A percentile compares a stretch with the other conserved stretches of the same genome.
phyloP scores from a whole-genome alignment of 2,797 vertebrate species.

The Diplodus puntazzo region DNA sequence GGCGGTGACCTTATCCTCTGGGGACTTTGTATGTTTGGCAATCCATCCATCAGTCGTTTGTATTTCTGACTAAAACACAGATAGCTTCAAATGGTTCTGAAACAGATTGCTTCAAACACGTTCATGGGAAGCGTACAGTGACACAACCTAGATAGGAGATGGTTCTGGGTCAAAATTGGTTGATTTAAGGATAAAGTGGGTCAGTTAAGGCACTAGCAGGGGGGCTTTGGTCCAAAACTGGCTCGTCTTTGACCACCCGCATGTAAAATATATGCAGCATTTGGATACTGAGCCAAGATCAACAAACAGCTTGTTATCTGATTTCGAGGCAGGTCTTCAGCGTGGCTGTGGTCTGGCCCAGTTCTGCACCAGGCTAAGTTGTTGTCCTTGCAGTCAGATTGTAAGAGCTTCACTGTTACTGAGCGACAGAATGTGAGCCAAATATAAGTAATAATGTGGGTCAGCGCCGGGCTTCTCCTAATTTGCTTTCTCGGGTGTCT shows the following conservation, averaged over 20 bases:
- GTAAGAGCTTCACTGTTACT: neutral
- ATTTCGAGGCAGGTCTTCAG: constrained; percentile 4
- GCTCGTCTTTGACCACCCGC: neutral
- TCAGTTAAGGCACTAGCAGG: neutral
- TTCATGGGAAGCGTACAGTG: neutral
- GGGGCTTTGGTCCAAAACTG: constrained; percentile 8
- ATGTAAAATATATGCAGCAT: neutral
- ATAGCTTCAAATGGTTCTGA: neutral
- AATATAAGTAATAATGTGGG: constrained; percentile 30
- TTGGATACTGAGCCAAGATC: constrained; percentile 6
- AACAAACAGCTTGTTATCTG: neutral
- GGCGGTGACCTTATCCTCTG: neutral
- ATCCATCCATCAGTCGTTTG: too few species aligned
- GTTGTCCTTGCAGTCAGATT: constrained; percentile 17
- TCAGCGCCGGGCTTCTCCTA: constrained; percentile 25
- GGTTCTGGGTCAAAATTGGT: constrained; percentile 35
- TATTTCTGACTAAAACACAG: neutral
- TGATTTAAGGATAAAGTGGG: constrained; percentile 33
- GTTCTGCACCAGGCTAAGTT: constrained; percentile 15
- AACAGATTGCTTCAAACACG: constrained; percentile 25
- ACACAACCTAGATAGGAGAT: constrained; percentile 21
- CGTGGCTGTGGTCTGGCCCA: constrained; percentile 2
- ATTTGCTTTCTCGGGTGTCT: constrained; percentile 18
- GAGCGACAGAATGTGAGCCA: constrained; percentile 4
- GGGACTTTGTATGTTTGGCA: neutral